Base-by-base conservation (phyloP, 2,888 invertebrate species). In the Idaea dimidiata region DNA sequence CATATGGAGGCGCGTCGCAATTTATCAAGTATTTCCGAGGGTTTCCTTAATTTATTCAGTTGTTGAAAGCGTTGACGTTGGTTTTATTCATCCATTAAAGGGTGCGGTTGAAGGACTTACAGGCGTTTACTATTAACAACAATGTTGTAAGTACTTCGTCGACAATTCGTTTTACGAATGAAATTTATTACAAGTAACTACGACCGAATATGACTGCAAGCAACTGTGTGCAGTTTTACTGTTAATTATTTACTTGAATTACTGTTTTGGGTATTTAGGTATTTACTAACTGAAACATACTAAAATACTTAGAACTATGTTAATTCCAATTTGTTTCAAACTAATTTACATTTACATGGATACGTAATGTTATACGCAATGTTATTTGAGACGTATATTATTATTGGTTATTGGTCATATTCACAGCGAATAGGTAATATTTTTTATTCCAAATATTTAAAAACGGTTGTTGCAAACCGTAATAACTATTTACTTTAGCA, bases 31-130 rank as follows among this genome's bases (percentile, higher is more conserved):
- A 81, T 83, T 85, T 82, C 75, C 74, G 78, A 77, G 78, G 79
- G 78, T 78, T 79, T 77, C 73, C 74, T 79, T 83, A 86, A 84
- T 84, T 83, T 83, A 83, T 84, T 81, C 81, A 71, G 79, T 77
- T 82, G 81, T 81, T 79, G 81, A 79, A 71, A 75, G 74, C 79
- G 78, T 80, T 80, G 83, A 80, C 80, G 83, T 83, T 77, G 83
- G 82, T 84, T 84, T 83, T 83, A 84, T 82, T 66, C 81, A 80
- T 82, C 81, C 83, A 83, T 84, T 85, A 83, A 77, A 74, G 77
- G 75, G 72, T 73, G 71, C 72, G 72, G 72, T 72, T 69, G 65
- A 71, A 72, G 70, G 61, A 66, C 71, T 59, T 66, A 62, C 63
- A 66, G 10, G 43, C 24, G 43, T 43, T 43, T 43, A 43, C 43